Evolutionary conservation across 1,140 invertebrate genomes (phyloP).

Genomic region (Heliconius congener): DNA sequence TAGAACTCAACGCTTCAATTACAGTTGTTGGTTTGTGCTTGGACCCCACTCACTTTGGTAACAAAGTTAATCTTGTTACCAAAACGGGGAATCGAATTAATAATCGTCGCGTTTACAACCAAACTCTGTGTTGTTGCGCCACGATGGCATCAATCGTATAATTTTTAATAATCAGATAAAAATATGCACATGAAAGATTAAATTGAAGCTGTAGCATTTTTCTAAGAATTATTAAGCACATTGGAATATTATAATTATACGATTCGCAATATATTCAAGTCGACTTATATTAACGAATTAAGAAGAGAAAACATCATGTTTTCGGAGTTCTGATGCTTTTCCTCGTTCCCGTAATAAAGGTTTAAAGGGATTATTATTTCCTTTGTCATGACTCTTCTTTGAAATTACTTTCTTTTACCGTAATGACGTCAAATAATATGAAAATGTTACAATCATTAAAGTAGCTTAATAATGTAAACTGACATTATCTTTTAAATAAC

Average conservation of each 20-base stretch:
- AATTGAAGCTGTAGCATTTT: no score
- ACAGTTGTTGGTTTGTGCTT: no score
- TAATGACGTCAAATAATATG: background rate
- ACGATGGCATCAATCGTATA: no score
- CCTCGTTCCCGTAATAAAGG: slow-evolving; percentile 3
- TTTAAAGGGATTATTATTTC: slow-evolving; percentile 2
- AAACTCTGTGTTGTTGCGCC: no score
- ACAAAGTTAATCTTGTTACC: no score
- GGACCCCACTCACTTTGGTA: no score
- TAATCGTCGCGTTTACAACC: no score
- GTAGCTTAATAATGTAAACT: background rate
- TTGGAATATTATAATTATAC: background rate
- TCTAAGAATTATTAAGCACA: background rate
- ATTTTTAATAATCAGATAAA: no score
- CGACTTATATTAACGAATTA: background rate
- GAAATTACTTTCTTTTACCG: slow-evolving; percentile 1
- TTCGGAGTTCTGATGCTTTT: background rate
- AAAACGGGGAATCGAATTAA: no score
- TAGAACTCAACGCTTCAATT: no score
- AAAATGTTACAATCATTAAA: background rate
- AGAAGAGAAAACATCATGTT: background rate
- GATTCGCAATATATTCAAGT: background rate
- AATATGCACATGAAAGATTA: no score
- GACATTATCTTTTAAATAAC: no score
- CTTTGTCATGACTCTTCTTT: slow-evolving; percentile 5